Conservation (phyloP, 2,888 invertebrate genomes). For the Conops quadrifasciatus region DNA sequence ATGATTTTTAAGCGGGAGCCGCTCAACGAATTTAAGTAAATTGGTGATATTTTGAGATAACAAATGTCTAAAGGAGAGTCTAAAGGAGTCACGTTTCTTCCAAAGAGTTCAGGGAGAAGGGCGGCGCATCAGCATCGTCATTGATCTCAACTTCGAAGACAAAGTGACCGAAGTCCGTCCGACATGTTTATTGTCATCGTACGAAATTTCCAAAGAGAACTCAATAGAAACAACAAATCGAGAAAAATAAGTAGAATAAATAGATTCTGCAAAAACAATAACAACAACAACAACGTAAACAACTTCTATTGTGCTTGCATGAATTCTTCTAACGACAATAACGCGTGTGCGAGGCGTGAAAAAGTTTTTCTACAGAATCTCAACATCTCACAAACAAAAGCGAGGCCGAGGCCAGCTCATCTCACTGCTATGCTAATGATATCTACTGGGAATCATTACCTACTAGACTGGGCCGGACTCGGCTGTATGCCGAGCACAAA, state of each 20-base stretch:
- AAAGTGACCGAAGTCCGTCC: not conserved
- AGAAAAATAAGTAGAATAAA: not conserved
- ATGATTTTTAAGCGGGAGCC: too few species aligned
- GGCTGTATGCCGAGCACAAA: not conserved
- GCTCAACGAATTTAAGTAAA: too few species aligned
- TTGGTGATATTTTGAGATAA: not conserved
- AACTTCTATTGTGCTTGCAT: not conserved
- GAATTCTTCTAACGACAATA: conserved; percentile 5
- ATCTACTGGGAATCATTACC: conserved; percentile 28
- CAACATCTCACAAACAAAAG: not conserved
- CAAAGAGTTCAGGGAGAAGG: not conserved
- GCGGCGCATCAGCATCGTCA: too few species aligned
- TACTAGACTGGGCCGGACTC: not conserved
- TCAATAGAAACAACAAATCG: conserved; percentile 11
- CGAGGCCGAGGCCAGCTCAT: not conserved
- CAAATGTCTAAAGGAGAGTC: not conserved
- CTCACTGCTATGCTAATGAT: conserved; percentile 34
- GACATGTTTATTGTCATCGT: not conserved
- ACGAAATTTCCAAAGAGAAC: conserved; percentile 6
- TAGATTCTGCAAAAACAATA: not conserved
- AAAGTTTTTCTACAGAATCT: conserved; percentile 26
- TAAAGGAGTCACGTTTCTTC: not conserved
- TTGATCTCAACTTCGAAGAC: not conserved
- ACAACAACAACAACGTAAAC: conserved; percentile 41
- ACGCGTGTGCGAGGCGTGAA: conserved; percentile 30